Evolutionary conservation across 1,140 invertebrate species (phyloP), one percentile per base, ranked within the genome.

Genomic region (Ctenoplectra terminalis): DNA sequence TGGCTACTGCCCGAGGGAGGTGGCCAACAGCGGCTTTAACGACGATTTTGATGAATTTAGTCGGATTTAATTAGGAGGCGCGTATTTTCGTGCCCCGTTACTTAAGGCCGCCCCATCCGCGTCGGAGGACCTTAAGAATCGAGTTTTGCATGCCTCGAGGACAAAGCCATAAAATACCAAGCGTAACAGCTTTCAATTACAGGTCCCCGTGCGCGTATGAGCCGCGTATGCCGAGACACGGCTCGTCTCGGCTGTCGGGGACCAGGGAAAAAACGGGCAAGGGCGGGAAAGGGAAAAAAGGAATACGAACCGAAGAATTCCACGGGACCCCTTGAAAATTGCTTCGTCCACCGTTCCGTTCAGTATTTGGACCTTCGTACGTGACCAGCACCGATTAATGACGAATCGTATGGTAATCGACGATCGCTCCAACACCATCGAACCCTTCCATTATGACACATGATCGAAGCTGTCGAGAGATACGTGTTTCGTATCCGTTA

Each of bases 181-280:
- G 90, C 89, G 88, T 91, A 92, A 91, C 90, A 90, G 87, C 90
- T 92, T 92, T 91, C 90, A 92, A 91, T 92, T 92, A 91, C 84
- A 75, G 80, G 83, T 88, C 86, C 86, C 82, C 80, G 84, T 67
- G 79, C 76, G 82, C 84, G 82, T 81, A 85, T 71, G 81, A 79
- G 80, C 63, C 77, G 61, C 73, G 54, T 58, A 54, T 61, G 63
- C 40, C 71, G 31, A 37, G 40, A 29, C 46, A 15, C 54, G 54
- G 40, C 71, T 37, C 54, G 11, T 63, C 43, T 60, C 54, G 66
- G 37, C 37, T 29, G 58, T 40, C 58, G 37, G 40, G 23, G 15
- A 31, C 71, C 56, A 46, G n/a, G 29, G 54, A 29, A 50, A 69
- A 50, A 81, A 81, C 43, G 20, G 56, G 37, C 43, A 50, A 60